phyloP scores from a whole-genome alignment of 2,113 vertebrate species.

The Perognathus longimembris region DNA sequence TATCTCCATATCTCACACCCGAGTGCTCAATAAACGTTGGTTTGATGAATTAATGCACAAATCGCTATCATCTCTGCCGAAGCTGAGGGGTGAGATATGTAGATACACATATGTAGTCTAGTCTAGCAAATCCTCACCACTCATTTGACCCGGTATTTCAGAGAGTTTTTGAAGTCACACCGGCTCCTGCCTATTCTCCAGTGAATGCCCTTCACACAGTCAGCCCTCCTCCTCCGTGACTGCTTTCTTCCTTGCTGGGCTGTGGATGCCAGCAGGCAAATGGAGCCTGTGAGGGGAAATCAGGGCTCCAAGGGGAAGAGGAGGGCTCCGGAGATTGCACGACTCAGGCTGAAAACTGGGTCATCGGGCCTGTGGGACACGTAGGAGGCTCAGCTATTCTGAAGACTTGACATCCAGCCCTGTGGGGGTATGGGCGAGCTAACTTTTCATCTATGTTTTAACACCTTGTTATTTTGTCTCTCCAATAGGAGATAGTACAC shows the following conservation, averaged over 20 bases:
- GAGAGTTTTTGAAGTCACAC: not conserved
- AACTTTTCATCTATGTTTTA: not conserved
- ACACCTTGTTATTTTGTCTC: not conserved
- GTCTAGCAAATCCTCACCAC: not conserved
- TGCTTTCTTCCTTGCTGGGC: not conserved
- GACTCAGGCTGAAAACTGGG: not conserved
- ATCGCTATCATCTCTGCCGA: not conserved
- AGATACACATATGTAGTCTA: too few species aligned
- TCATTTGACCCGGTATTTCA: not conserved
- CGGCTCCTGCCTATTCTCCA: not conserved
- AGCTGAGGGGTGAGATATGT: not conserved
- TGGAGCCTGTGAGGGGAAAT: not conserved
- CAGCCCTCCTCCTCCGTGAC: not conserved
- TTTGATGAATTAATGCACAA: not conserved
- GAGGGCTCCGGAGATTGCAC: not conserved
- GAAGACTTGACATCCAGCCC: not conserved
- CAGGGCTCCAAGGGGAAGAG: not conserved
- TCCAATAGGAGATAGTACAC: not conserved
- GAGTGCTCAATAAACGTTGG: not conserved
- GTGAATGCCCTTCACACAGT: accelerated
- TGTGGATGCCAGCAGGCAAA: not conserved
- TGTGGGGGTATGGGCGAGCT: not conserved
- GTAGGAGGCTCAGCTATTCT: not conserved
- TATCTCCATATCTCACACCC: not conserved
- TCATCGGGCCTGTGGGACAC: not conserved